These are phyloP conservation scores for Ooceraea biroi DNA, from an alignment of 1,140 invertebrate species.

Conservation along the genomic window DNA sequence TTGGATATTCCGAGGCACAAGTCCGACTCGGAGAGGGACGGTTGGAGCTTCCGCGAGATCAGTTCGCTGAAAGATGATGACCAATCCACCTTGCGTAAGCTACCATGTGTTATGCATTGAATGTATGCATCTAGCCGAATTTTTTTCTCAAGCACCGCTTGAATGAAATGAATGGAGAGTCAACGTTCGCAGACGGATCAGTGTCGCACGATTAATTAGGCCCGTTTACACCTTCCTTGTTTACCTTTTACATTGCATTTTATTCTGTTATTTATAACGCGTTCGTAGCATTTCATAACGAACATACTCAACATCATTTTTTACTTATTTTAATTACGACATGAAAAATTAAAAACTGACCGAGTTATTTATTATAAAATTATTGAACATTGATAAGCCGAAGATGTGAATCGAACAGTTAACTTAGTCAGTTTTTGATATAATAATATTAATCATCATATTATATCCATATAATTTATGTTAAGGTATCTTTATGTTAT, in stretches of 20 bases:
- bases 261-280: neutral
- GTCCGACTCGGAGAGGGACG: conserved; percentile 72
- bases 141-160: conserved; percentile 38
- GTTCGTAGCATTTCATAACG: neutral
- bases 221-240: neutral
- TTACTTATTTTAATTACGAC: neutral
- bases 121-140: conserved; percentile 39
- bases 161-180: conserved; percentile 13
- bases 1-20: conserved; percentile 78
- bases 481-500: neutral
- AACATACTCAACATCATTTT: neutral
- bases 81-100: conserved; percentile 80
- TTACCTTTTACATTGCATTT: neutral
- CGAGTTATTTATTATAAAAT: conserved; percentile 13
- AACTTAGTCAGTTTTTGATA: conserved; percentile 16
- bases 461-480: conserved; percentile 20
- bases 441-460: neutral
- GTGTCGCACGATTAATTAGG: conserved; percentile 41
- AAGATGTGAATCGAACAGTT: neutral
- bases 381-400: neutral
- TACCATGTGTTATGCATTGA: conserved; percentile 62
- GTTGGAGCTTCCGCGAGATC: conserved; percentile 77
- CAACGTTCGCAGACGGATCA: conserved; percentile 16
- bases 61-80: conserved; percentile 70
- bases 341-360: conserved; percentile 18